Conservation (phyloP, 2,113 vertebrate genomes). For the Hyaena hyaena region DNA sequence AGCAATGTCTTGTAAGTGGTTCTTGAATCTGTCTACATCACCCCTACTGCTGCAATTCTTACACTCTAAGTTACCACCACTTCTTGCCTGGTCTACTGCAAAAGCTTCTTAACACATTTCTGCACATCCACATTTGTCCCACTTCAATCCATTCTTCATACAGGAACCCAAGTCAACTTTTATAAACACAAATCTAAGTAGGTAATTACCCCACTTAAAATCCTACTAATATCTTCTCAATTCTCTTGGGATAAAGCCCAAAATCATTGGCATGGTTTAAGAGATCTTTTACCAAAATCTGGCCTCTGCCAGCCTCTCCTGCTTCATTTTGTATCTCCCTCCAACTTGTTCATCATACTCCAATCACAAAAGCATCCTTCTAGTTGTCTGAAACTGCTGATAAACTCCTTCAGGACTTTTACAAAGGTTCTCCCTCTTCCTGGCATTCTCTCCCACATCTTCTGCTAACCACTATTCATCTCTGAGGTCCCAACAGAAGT, state of each 20-base stretch:
- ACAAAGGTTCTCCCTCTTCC: neutral
- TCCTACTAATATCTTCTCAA: neutral
- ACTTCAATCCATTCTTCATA: slow-evolving; percentile 1
- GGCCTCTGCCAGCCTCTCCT: neutral
- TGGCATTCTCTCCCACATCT: neutral
- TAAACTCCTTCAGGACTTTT: neutral
- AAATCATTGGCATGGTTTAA: neutral
- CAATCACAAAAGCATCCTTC: neutral
- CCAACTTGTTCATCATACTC: neutral
- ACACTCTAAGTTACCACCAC: neutral
- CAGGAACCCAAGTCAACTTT: neutral
- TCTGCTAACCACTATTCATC: neutral
- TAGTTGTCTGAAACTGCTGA: neutral
- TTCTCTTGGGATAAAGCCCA: slow-evolving; percentile 2
- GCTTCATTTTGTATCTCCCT: neutral
- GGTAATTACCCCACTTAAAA: slow-evolving; percentile 3
- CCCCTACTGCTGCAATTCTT: neutral
- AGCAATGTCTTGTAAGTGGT: neutral
- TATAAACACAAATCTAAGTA: slow-evolving; percentile 15
- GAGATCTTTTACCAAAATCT: neutral
- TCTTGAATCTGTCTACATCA: neutral
- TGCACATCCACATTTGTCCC: neutral
- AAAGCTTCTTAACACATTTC: slow-evolving; percentile 20
- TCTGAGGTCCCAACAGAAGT: neutral
- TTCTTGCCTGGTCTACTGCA: neutral